These are phyloP conservation scores for Ctenopoma kingsleyae DNA, from an alignment of 2,797 vertebrate genomes.

Conservation along the genomic window DNA sequence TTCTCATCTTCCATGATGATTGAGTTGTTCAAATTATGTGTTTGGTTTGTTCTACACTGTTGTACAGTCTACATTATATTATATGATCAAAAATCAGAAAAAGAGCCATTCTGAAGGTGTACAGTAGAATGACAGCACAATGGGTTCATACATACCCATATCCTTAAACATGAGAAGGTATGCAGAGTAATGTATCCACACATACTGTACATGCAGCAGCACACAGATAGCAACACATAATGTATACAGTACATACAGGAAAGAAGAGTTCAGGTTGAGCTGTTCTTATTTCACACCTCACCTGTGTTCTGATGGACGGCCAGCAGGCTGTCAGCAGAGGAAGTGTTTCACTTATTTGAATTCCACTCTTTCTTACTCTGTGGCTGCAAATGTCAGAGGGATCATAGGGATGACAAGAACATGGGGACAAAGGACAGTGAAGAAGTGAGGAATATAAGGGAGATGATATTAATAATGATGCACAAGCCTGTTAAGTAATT, in stretches of 20 bases:
- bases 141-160: too few species aligned
- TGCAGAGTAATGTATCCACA: neutral
- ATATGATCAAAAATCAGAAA: neutral
- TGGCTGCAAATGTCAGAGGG: slow-evolving; percentile 35
- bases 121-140: too few species aligned
- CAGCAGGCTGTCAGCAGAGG: slow-evolving; percentile 43
- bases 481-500: neutral
- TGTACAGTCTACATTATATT: neutral
- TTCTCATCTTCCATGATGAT: neutral
- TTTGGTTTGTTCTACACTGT: neutral
- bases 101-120: too few species aligned
- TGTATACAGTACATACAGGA: neutral
- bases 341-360: slow-evolving; percentile 56
- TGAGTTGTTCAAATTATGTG: slow-evolving; percentile 1
- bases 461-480: neutral
- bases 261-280: slow-evolving; percentile 35
- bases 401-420: slow-evolving; percentile 12
- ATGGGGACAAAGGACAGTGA: slow-evolving; percentile 1
- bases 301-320: slow-evolving; percentile 49
- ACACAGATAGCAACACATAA: neutral
- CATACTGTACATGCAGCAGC: slow-evolving; percentile 12
- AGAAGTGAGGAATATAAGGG: slow-evolving; percentile 1
- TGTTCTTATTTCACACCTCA: slow-evolving; percentile 66
- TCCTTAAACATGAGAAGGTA: neutral
- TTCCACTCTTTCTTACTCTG: slow-evolving; percentile 19